Evolutionary conservation across 2,888 invertebrate species (phyloP).

Genomic region (Caprella mutica): DNA sequence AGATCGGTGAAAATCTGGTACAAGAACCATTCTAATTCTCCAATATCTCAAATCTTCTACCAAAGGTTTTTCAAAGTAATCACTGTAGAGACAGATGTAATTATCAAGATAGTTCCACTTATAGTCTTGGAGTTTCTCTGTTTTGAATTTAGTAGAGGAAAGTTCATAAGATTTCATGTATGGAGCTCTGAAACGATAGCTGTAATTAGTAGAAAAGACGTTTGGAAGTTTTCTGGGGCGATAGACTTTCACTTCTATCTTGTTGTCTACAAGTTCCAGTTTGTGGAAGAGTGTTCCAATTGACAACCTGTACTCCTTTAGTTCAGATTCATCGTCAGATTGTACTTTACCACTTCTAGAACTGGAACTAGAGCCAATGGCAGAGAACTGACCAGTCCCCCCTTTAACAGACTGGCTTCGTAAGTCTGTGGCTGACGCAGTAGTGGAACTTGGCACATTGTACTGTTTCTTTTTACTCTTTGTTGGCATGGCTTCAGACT

Average conservation of each 20-base stretch:
- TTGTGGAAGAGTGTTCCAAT: slow-evolving; percentile 93
- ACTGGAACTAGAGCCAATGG: too few relatives aligned
- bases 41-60: slow-evolving; percentile 65
- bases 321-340: too few relatives aligned
- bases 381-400: too few relatives aligned
- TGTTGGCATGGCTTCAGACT: too few relatives aligned
- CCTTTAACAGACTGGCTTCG: too few relatives aligned
- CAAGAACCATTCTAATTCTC: slow-evolving; percentile 76
- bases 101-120: slow-evolving; percentile 96
- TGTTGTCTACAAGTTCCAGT: slow-evolving; percentile 53
- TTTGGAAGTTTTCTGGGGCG: too few relatives aligned
- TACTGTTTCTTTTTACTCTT: too few relatives aligned
- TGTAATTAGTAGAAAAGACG: too few relatives aligned
- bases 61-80: slow-evolving; percentile 47
- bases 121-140: slow-evolving; percentile 87
- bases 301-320: slow-evolving; percentile 71
- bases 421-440: too few relatives aligned
- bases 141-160: slow-evolving; percentile 85
- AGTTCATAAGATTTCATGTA: slow-evolving; percentile 86
- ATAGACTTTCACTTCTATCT: slow-evolving; percentile 63
- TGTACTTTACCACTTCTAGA: too few relatives aligned
- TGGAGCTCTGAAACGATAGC: slow-evolving; percentile 82
- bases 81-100: slow-evolving; percentile 86
- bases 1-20: slow-evolving; percentile 69
- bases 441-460: too few relatives aligned